A percentile compares a stretch with the other conserved stretches of the same genome.
Evolutionary conservation across 2,797 vertebrate species (phyloP).

Genomic region (Nyctibius grandis): DNA sequence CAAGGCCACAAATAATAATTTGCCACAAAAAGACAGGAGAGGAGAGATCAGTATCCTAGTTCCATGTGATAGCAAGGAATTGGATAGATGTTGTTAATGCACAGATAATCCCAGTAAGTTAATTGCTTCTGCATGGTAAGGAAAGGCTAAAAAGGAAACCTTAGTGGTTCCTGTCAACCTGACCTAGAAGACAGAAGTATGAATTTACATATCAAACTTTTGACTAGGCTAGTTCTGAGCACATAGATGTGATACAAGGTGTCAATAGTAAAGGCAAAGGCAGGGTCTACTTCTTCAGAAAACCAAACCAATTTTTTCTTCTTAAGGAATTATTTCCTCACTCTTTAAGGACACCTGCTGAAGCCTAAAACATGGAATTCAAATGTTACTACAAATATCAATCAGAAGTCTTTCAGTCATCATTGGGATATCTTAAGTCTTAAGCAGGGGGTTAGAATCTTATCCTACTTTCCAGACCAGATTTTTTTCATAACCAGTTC

Average conservation of each 20-base stretch:
- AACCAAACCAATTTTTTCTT: neutral
- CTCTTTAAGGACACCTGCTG: neutral
- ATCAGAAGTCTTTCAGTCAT: neutral
- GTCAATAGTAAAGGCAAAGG: neutral
- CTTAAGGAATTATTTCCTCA: neutral
- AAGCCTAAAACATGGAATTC: neutral
- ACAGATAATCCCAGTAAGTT: neutral
- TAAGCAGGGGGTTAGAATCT: neutral
- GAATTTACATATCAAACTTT: neutral
- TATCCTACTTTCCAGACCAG: neutral
- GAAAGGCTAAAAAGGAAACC: neutral
- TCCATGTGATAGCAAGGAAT: neutral
- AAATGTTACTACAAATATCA: neutral
- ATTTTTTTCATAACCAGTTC: neutral
- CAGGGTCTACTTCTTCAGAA: neutral
- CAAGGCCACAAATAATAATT: neutral
- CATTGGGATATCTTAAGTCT: neutral
- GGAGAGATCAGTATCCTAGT: neutral
- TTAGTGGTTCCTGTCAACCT: neutral
- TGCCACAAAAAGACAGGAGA: neutral
- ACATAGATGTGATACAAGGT: neutral
- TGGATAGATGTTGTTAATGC: neutral
- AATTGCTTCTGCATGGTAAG: neutral
- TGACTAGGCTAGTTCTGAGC: neutral
- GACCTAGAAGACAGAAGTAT: neutral